Percentiles rank a stretch among this genome's conserved stretches.
Evolutionary conservation across 2,888 invertebrate genomes (phyloP).

Genomic region (Colostygia pectinataria): DNA sequence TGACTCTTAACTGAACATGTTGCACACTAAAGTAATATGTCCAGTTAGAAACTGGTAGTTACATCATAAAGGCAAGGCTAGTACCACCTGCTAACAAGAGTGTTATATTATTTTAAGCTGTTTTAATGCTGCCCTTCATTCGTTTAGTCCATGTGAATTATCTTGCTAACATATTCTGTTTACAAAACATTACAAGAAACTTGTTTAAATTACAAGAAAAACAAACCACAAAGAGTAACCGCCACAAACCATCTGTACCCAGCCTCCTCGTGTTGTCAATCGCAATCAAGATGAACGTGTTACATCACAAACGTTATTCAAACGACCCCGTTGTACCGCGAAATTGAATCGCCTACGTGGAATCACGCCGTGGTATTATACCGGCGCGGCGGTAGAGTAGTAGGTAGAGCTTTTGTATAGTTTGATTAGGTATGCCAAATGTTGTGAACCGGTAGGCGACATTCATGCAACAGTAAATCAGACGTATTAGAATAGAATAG

Average conservation of each 20-base stretch:
- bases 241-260: conserved; percentile 26
- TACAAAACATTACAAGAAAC: too few species aligned
- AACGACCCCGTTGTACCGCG: conserved; percentile 51
- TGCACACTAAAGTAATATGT: too few species aligned
- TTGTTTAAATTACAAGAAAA: conserved; percentile 23
- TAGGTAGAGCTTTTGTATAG: conserved; percentile 20
- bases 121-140: too few species aligned
- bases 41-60: too few species aligned
- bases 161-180: too few species aligned
- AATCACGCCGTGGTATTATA: conserved; percentile 29
- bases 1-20: too few species aligned
- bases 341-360: conserved; percentile 56
- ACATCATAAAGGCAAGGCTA: too few species aligned
- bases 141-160: too few species aligned
- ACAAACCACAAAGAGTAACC: conserved; percentile 41
- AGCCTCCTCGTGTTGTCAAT: conserved; percentile 45
- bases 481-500: too few species aligned
- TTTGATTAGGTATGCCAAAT: conserved; percentile 23
- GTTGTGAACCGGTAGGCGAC: conserved; percentile 1
- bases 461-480: not conserved
- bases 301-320: conserved; percentile 48
- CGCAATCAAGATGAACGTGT: conserved; percentile 54
- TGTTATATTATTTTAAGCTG: too few species aligned
- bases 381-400: conserved; percentile 13
- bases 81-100: too few species aligned